Percentiles rank a stretch among this genome's conserved stretches.
phyloP scores from a whole-genome alignment of 2,888 invertebrate genomes.

The Gandaritis pyraliata region DNA sequence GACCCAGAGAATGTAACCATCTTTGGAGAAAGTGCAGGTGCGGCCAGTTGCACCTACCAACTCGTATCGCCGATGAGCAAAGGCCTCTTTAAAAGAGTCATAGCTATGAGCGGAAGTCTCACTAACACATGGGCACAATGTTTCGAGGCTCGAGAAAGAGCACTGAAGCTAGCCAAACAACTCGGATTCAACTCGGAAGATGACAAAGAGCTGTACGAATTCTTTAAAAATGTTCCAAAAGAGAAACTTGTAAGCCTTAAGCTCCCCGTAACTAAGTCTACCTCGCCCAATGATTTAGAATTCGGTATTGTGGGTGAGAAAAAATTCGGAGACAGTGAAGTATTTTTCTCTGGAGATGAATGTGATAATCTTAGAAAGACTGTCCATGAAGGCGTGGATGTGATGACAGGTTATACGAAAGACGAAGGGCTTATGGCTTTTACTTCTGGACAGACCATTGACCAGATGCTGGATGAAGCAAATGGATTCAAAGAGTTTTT shows the following conservation, averaged over 20 bases:
- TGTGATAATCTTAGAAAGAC: conserved; percentile 71
- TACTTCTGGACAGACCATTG: conserved; percentile 28
- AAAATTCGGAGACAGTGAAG: conserved; percentile 56
- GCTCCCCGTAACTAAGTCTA: conserved; percentile 45
- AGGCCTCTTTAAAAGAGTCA: conserved; percentile 76
- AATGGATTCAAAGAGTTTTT: conserved; percentile 56
- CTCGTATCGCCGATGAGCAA: conserved; percentile 73
- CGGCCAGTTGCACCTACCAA: conserved; percentile 60
- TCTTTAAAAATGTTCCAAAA: conserved; percentile 57
- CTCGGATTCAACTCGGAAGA: conserved; percentile 62
- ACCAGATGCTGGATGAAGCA: conserved; percentile 46
- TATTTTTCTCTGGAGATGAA: conserved; percentile 57
- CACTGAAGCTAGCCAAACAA: conserved; percentile 53
- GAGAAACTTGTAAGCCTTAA: conserved; percentile 48
- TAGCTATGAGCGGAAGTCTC: conserved; percentile 88
- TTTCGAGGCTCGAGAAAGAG: conserved; percentile 77
- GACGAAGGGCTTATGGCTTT: conserved; percentile 85
- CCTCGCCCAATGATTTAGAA: conserved; percentile 44
- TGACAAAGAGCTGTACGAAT: conserved; percentile 57
- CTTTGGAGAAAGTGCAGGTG: conserved; percentile 76
- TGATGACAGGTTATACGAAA: conserved; percentile 88
- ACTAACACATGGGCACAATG: conserved; percentile 79
- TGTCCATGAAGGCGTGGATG: conserved; percentile 80
- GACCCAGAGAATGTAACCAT: conserved; percentile 72
- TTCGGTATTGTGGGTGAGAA: conserved; percentile 57